These are phyloP conservation scores for Magallana angulata DNA, from an alignment of 1,140 invertebrate species.

Conservation along the genomic window DNA sequence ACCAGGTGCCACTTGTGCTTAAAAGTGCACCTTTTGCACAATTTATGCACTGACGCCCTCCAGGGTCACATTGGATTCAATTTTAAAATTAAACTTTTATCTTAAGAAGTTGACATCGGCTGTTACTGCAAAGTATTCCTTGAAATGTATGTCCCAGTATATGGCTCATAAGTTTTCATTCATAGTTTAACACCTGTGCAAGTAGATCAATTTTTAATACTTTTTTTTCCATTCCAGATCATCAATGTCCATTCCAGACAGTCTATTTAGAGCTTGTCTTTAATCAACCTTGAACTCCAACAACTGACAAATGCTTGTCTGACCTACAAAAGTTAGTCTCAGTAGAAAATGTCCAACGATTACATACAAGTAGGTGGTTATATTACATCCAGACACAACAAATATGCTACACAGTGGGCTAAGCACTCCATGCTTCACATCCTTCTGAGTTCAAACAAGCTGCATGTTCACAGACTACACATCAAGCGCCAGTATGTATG, in stretches of 20 bases:
- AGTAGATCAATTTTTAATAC: background rate
- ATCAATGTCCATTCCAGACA: conserved; percentile 19
- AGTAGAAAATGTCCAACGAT: conserved; percentile 18
- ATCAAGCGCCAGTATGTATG: conserved; percentile 23
- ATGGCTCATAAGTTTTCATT: background rate
- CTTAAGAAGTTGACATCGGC: background rate
- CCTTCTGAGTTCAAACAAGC: conserved; percentile 10
- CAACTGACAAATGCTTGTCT: conserved; percentile 27
- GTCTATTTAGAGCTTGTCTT: conserved; percentile 15
- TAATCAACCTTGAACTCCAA: conserved; percentile 23
- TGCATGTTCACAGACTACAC: conserved; percentile 12
- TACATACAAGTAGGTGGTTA: background rate
- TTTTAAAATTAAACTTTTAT: conserved; percentile 13
- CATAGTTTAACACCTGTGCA: background rate
- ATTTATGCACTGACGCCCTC: conserved; percentile 34
- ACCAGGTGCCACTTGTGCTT: background rate
- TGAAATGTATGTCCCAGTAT: background rate
- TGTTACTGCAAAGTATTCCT: background rate
- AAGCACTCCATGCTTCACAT: conserved; percentile 17
- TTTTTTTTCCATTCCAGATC: background rate
- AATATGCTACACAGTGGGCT: background rate
- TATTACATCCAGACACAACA: conserved; percentile 20
- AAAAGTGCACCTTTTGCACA: conserved; percentile 29
- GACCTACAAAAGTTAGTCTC: conserved; percentile 22
- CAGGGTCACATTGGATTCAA: conserved; percentile 13